Conservation (phyloP, 2,888 invertebrate species). For the Pterobdella sp. region DNA sequence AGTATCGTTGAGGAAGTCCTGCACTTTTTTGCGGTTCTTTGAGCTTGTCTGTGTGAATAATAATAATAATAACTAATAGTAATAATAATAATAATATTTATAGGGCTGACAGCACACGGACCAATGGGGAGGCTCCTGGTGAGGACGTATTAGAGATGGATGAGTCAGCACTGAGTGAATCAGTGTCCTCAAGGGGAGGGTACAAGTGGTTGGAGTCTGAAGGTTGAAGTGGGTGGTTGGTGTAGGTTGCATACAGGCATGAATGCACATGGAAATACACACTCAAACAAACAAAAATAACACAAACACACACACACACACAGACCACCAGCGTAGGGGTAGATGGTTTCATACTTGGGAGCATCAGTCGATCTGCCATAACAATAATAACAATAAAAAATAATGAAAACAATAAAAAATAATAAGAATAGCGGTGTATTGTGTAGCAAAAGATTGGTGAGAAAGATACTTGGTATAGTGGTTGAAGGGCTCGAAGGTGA, state of each 20-base stretch:
- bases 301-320: too few relatives aligned
- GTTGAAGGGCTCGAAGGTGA: conserved; percentile 29
- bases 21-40: background rate
- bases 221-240: conserved; percentile 38
- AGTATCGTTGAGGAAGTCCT: background rate
- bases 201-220: conserved; percentile 51
- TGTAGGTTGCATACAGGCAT: background rate
- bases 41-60: background rate
- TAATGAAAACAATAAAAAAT: background rate
- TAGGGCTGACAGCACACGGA: conserved; percentile 3
- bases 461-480: conserved; percentile 7
- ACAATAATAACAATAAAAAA: background rate
- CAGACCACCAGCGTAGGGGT: background rate
- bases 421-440: background rate
- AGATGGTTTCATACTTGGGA: background rate
- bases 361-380: background rate
- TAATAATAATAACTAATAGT: background rate
- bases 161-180: conserved; percentile 49
- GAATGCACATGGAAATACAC: background rate
- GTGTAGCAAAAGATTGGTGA: background rate
- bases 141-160: conserved; percentile 52
- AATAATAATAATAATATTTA: conserved; percentile 8
- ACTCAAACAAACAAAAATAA: too few relatives aligned
- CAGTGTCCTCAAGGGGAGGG: conserved; percentile 41
- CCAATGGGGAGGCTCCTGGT: conserved; percentile 41